Base-by-base conservation (phyloP, 2,113 vertebrate species). In the Datnioides undecimradiatus region DNA sequence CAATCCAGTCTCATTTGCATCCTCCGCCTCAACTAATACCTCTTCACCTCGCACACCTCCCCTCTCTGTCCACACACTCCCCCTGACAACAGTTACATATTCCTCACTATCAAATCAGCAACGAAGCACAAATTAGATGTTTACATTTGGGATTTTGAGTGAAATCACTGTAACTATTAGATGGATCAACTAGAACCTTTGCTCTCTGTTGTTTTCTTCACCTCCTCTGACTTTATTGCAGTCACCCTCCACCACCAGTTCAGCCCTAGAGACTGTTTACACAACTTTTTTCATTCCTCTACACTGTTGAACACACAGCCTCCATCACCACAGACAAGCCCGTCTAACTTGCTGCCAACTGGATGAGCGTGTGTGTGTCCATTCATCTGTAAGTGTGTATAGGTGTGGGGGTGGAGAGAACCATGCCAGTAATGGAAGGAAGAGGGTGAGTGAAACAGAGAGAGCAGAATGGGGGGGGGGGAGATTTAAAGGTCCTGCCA, bases 1-100 rank as follows among this genome's bases (percentile, higher is more conserved):
- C 85, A 89, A 91, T 86, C 72, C 63, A 1, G 49, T 54, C 82
- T 90, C 79, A 89, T 91, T 90, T 90, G 74, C 87, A 90, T 90
- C 86, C 58, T 77, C 40, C 64, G 67, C 65, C 25, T 68, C 57
- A 6, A 31, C 41, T 51, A 13, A 60, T 58, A 48, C 72, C 69
- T 55, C 82, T 66, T 62, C 73, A 38, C 78, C 79, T 82, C 71
- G 77, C 80, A 74, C 86, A 58, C 65, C 48, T 69, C 16, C 51
- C 40, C 27, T 57, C n/a, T 74, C 48, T 48, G 60, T 73, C 77
- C 81, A 68, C 19, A 63, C 46, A 0, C 25, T 55, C 63, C 17
- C 58, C 34, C 65, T 2, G 5, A 40, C 58, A n/a, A 19, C 62
- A 19, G 8, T n/a, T 43, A 23, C 4, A n/a, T 17, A 11, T 11